Conservation (phyloP, 2,888 invertebrate genomes). For the Pycnomerus fuliginosus region DNA sequence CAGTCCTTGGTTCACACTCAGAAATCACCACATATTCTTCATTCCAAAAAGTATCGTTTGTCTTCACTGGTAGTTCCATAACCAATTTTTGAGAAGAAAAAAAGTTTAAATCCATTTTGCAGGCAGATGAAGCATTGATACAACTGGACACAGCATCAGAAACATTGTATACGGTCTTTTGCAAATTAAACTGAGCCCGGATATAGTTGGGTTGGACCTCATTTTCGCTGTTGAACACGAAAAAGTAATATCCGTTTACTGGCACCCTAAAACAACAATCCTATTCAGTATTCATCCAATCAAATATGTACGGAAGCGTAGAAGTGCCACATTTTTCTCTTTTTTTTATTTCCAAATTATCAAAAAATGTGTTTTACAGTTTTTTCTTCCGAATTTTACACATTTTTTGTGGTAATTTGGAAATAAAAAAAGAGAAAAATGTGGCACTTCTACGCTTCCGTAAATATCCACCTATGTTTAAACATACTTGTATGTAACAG, state of each 20-base stretch:
- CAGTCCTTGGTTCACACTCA: slow-evolving; percentile 72
- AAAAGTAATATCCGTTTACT: slow-evolving; percentile 77
- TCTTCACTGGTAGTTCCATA: slow-evolving; percentile 64
- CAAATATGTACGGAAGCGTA: not conserved
- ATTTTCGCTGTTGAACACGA: slow-evolving; percentile 80
- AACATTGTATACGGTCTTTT: slow-evolving; percentile 70
- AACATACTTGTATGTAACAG: slow-evolving; percentile 66
- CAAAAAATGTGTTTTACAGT: not conserved
- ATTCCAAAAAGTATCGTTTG: slow-evolving; percentile 69
- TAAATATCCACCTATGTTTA: not conserved
- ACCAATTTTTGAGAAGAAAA: slow-evolving; percentile 71
- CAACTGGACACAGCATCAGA: slow-evolving; percentile 63
- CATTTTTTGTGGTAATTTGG: not conserved
- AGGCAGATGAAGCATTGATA: slow-evolving; percentile 62
- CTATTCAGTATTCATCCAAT: not conserved
- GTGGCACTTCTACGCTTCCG: not conserved
- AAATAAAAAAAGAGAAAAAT: not conserved
- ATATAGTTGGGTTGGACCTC: slow-evolving; percentile 72
- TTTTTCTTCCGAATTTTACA: too few relatives aligned
- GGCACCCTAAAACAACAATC: slow-evolving; percentile 60
- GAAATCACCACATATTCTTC: slow-evolving; percentile 72
- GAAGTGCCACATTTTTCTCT: too few relatives aligned
- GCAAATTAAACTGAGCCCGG: slow-evolving; percentile 66
- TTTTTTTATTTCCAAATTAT: too few relatives aligned
- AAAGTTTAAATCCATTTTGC: slow-evolving; percentile 65